Evolutionary conservation across 2,113 vertebrate genomes (phyloP).

Genomic region (Brachypodius melanocephalos): DNA sequence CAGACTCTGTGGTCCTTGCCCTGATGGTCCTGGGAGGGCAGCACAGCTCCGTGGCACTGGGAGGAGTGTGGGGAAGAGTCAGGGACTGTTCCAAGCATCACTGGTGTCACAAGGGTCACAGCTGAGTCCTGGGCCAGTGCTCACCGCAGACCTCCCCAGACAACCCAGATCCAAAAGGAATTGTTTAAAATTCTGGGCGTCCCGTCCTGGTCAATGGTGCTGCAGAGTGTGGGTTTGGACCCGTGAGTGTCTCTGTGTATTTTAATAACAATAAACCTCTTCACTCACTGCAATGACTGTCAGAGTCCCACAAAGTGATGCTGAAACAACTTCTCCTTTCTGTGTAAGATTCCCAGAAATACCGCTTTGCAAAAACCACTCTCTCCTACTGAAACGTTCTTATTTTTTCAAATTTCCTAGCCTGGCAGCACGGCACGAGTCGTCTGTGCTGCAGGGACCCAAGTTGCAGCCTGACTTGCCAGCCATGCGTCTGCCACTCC

Average conservation of each 20-base stretch:
- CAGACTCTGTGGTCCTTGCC: background rate
- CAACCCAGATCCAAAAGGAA: background rate
- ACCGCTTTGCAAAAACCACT: background rate
- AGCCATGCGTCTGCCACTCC: conserved; percentile 39
- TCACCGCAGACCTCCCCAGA: background rate
- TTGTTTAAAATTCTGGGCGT: background rate
- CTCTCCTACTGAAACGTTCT: background rate
- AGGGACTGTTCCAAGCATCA: background rate
- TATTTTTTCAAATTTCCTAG: background rate
- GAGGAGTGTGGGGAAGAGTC: background rate
- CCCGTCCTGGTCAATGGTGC: background rate
- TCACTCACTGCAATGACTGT: background rate
- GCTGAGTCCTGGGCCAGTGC: background rate
- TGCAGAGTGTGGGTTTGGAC: background rate
- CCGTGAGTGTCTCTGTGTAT: background rate
- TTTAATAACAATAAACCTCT: background rate
- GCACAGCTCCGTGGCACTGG: background rate
- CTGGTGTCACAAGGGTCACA: background rate
- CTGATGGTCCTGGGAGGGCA: background rate
- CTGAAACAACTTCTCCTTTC: background rate
- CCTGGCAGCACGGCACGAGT: background rate
- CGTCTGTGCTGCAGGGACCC: background rate
- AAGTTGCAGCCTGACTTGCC: background rate
- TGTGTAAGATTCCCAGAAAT: background rate
- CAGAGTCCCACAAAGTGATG: background rate